These are phyloP conservation scores for Psittacara wagleri DNA, from an alignment of 2,113 vertebrate genomes.

Conservation along the genomic window DNA sequence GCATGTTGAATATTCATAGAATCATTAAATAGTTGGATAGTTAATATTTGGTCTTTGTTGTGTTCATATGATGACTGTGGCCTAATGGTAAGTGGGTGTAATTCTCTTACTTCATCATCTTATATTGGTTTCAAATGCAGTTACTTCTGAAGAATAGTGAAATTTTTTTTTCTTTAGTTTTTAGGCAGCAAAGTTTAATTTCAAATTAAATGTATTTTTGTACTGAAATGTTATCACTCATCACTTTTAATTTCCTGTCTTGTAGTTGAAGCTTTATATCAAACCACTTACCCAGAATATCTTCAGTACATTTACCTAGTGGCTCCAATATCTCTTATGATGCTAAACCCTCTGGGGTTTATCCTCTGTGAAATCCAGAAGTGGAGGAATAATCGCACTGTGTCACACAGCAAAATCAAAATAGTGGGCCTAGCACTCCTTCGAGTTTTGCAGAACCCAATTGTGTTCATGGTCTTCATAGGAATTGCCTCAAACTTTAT, in stretches of 20 bases:
- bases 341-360: constrained; percentile 95
- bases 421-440: constrained; percentile 86
- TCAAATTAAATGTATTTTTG: constrained; percentile 4
- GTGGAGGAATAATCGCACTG: constrained; percentile 81
- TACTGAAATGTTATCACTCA: constrained; percentile 35
- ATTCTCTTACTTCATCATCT: not conserved
- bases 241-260: constrained; percentile 57
- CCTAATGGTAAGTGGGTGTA: not conserved
- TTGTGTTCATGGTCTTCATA: constrained; percentile 95
- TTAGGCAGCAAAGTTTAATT: not conserved
- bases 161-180: not conserved
- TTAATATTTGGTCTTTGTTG: not conserved
- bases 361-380: constrained; percentile 97
- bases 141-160: not conserved
- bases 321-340: constrained; percentile 93
- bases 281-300: constrained; percentile 91
- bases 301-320: constrained; percentile 98
- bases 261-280: constrained; percentile 94
- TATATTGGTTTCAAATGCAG: not conserved
- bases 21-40: not conserved
- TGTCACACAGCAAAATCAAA: constrained; percentile 83
- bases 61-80: not conserved
- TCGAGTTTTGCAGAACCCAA: constrained; percentile 92
- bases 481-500: constrained; percentile 91
- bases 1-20: not conserved